Percentiles rank a stretch among this genome's conserved stretches.
Conservation (phyloP, 2,888 invertebrate genomes). For the Conistra vaccinii region DNA sequence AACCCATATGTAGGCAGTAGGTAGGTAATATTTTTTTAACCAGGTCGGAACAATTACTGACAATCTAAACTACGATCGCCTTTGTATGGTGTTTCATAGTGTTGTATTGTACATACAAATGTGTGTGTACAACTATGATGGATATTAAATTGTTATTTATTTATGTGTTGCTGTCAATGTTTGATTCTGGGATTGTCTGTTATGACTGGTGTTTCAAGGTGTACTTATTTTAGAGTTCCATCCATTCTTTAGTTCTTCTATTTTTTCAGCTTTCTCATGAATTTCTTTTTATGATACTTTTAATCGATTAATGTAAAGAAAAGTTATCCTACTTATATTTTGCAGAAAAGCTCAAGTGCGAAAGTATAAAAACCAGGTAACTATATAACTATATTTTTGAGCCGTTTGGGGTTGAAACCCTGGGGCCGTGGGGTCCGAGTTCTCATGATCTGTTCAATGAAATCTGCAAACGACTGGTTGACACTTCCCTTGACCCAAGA, state of each 20-base stretch:
- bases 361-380: too few species aligned
- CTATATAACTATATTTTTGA: too few species aligned
- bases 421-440: too few species aligned
- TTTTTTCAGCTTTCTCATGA: not conserved
- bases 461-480: too few species aligned
- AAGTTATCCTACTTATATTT: too few species aligned
- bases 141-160: conserved; percentile 69
- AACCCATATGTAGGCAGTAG: conserved; percentile 17
- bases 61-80: conserved; percentile 76
- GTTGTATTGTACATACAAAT: conserved; percentile 30
- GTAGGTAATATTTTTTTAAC: conserved; percentile 64
- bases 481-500: too few species aligned
- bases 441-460: too few species aligned
- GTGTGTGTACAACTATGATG: conserved; percentile 55
- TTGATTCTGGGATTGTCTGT: not conserved
- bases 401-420: too few species aligned
- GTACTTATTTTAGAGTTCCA: not conserved
- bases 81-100: conserved; percentile 54
- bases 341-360: too few species aligned
- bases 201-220: not conserved
- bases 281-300: too few species aligned
- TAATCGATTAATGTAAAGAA: too few species aligned
- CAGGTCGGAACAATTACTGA: conserved; percentile 74
- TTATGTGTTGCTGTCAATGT: conserved; percentile 54
- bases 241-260: not conserved